Base-by-base conservation (phyloP, 2,113 vertebrate species). In the Heloderma charlesbogerti region DNA sequence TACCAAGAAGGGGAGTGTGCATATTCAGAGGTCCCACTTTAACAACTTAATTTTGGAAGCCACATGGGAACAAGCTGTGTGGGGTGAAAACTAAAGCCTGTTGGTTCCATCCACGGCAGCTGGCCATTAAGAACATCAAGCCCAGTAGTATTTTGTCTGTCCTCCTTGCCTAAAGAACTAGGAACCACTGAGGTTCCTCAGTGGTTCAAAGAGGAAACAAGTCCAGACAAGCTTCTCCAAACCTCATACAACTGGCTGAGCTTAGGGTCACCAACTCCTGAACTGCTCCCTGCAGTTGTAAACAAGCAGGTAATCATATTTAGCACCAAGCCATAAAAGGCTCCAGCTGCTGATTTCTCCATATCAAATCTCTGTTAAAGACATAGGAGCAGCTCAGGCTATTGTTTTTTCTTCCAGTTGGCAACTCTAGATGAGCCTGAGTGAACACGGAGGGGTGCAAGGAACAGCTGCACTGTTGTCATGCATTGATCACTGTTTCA, bases 201-300 rank as follows among this genome's bases (percentile, higher is more conserved):
- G n/a, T n/a, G n/a, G 90, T 20, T 34, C 78, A 45, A 79, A 0
- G 74, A 43, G 90, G 74, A 92, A 95, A 92, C 69, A 91, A 51
- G 45, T 88, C 72, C 51, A 78, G 74, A 81, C 84, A 88, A 87
- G 87, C 3, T 0, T 25, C 60, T 91, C 92, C 93, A 94, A 90
- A 92, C 93, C 92, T 94, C 95, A 94, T 69, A 37, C 1, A 79
- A 93, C 31, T 60, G 48, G 54, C 80, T 89, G 37, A 84, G 37
- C 18, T 43, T 37, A 13, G 57, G 43, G 45, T 27, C 80, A 43
- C 5, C 75, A n/a, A 60, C n/a, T 79, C 67, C 34, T 88, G 87
- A 79, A 88, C 43, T 67, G 37, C 13, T 45, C 60, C 18, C 29
- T 37, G 29, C 12, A 67, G 75, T 40, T 88, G 79, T 63, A 31